Base-by-base conservation (phyloP, 1,140 invertebrate genomes). In the Nasonia vitripennis region DNA sequence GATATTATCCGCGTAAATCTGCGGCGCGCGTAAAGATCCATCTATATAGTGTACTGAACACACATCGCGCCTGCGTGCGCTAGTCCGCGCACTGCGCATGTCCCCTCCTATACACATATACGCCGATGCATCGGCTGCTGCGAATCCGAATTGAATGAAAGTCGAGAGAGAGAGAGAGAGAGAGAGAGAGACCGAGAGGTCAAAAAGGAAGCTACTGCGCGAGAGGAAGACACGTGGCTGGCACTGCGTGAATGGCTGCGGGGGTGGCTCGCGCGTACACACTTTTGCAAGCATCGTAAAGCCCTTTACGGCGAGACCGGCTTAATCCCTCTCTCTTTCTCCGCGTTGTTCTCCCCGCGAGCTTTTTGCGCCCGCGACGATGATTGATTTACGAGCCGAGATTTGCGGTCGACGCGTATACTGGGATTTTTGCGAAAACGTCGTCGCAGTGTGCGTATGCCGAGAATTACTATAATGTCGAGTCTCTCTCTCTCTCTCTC, bases 261-360 rank as follows among this genome's bases (percentile, higher is more conserved):
- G 73, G 73, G 73, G 73, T 11, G 27, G 11, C 27, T 34, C 1
- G 31, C 68, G 68, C 68, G 31, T 31, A 45, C 37, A 17, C 73
- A 17, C 73, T 81, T 81, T 74, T 81, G 74, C 80, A 81, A 81
- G 80, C 68, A 34, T 81, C 80, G 80, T 81, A 81, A 81, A 81
- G 45, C 31, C 67, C 37, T 81, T 81, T 81, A 81, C 37, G 62
- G 41, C 11, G 11, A n/a, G 20, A 27, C 11, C 11, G 68, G 78
- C 67, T 71, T 71, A 70, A 81, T 70, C 71, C 20, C 75, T 23
- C 67, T 41, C 41, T 37, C 34, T 37, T 37, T 37, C 34, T 37
- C 34, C 34, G 34, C 5, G 34, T 34, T 34, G 34, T 34, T 34
- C 34, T 34, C 12, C 5, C 5, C 27, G 20, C 27, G 20, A 67